Conservation (phyloP, 2,113 vertebrate genomes). For the Cavia porcellus region DNA sequence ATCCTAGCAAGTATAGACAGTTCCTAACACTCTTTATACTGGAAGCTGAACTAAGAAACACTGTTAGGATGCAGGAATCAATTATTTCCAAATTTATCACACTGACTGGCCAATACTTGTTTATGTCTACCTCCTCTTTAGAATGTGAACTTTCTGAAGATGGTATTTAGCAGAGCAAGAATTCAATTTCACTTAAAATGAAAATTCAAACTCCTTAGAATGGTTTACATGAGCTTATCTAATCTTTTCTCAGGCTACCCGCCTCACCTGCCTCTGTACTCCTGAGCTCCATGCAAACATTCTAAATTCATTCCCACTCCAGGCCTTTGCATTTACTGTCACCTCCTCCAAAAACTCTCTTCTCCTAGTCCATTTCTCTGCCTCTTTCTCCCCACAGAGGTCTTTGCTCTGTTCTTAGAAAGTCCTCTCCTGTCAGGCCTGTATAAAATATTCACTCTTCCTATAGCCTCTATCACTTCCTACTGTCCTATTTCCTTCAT, state of each 20-base stretch:
- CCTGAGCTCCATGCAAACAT: neutral
- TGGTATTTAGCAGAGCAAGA: neutral
- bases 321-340: neutral
- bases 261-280: neutral
- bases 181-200: constrained; percentile 38
- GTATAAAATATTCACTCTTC: neutral
- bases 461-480: neutral
- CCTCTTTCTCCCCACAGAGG: neutral
- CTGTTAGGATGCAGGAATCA: neutral
- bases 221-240: neutral
- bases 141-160: constrained; percentile 12
- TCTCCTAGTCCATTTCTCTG: neutral
- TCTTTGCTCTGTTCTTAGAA: neutral
- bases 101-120: constrained; percentile 8
- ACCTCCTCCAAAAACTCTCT: neutral
- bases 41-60: neutral
- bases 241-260: neutral
- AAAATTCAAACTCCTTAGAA: neutral
- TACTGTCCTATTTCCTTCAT: neutral
- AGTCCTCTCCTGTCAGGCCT: neutral
- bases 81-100: neutral
- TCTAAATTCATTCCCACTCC: neutral
- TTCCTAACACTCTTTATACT: constrained; percentile 24
- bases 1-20: neutral
- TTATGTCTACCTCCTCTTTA: constrained; percentile 13